Evolutionary conservation across 2,888 invertebrate genomes (phyloP), one percentile per base, ranked within the genome.

Genomic region (Drosophila pseudotakahashii): DNA sequence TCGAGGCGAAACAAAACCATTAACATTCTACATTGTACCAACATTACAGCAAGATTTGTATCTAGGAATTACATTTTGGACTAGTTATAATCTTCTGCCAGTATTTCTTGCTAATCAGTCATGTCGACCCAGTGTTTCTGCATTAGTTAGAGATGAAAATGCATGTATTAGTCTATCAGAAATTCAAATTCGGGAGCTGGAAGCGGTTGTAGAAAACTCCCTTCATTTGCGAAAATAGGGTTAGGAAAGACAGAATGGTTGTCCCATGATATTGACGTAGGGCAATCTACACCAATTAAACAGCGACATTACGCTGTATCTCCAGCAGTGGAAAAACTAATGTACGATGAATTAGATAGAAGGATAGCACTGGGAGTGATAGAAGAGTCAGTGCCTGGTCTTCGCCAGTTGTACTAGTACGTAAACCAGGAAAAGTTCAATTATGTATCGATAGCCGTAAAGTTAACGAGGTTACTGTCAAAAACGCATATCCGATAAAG

Each of bases 51-150:
- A 50, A 16, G 32, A 58, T 7, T 16, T 41, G 2, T 41, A 58
- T 32, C 2, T 58, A 34, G 41, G 39, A 41, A 30, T 30, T 13
- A n/a, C 41, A 19, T 39, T 58, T 30, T 30, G 30, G 30, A 30
- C 30, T 23, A 36, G 6, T 5, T 57, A 37, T 11, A 39, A 47
- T 3, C 48, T 48, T 9, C 39, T 48, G 11, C 30, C 41, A 1
- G 37, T 37, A 6, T n/a, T 48, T 16, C 48, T 34, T 48, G 23
- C 10, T 16, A 14, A 32, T 14, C 14, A 48, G 9, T 11, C 3
- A 23, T 7, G 3, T 2, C 1, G 11, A 2, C 19, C 11, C 7
- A 42, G 19, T 42, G 16, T 11, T 19, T 42, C 4, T 19, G 16
- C 42, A 10, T 10, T 42, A 4, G 16, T 10, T 9, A 42, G 42